Evolutionary conservation across 2,797 vertebrate species (phyloP).

Genomic region (Amniataba percoides): DNA sequence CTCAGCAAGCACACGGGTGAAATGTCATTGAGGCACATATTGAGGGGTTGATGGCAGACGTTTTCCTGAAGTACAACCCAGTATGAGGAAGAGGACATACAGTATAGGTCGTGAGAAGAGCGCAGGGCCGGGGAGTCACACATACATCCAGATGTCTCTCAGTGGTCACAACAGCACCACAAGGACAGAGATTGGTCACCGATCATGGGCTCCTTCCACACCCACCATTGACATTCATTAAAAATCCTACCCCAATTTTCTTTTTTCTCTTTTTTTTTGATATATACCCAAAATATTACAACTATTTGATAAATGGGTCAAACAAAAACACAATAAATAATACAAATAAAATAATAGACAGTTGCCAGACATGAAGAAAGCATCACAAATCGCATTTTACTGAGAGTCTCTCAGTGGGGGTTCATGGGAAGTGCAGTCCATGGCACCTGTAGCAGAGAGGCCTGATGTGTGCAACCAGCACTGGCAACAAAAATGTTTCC

Average conservation of each 20-base stretch:
- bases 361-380: conserved; percentile 66
- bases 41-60: conserved; percentile 81
- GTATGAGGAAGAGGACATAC: conserved; percentile 81
- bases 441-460: conserved; percentile 66
- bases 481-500: conserved; percentile 70
- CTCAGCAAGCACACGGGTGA: conserved; percentile 74
- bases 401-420: conserved; percentile 45
- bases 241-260: conserved; percentile 57
- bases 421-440: conserved; percentile 70
- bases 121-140: conserved; percentile 54
- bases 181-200: conserved; percentile 70
- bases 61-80: conserved; percentile 85
- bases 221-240: conserved; percentile 79
- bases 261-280: conserved; percentile 21
- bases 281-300: conserved; percentile 27
- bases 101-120: conserved; percentile 73
- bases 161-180: conserved; percentile 66
- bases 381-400: conserved; percentile 57
- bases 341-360: conserved; percentile 68
- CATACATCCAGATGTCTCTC: conserved; percentile 76
- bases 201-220: conserved; percentile 74
- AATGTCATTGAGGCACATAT: conserved; percentile 87
- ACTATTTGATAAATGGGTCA: conserved; percentile 58
- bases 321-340: conserved; percentile 79
- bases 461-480: conserved; percentile 67